Percentiles rank a stretch among this genome's conserved stretches.
Conservation (phyloP, 2,113 vertebrate genomes). For the Glaucidium brasilianum region DNA sequence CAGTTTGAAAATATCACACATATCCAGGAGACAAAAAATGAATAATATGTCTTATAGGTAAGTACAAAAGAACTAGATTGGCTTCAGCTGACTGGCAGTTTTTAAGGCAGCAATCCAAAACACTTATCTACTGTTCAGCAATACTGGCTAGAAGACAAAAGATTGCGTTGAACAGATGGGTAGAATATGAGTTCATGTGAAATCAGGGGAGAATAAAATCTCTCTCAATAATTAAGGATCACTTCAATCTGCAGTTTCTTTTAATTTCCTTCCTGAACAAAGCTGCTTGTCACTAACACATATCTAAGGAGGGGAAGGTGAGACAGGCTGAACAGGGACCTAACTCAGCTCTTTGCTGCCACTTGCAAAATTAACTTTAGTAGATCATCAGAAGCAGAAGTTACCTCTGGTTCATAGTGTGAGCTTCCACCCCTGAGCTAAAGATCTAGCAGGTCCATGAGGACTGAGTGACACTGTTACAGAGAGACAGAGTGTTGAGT, state of each 20-base stretch:
- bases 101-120: background rate
- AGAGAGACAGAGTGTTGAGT: background rate
- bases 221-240: conserved; percentile 22
- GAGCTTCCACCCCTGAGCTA: background rate
- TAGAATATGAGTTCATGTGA: background rate
- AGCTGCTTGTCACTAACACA: background rate
- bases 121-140: background rate
- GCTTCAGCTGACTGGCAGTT: background rate
- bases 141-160: background rate
- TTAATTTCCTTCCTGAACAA: background rate
- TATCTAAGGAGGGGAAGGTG: background rate
- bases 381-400: background rate
- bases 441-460: background rate
- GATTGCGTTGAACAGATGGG: background rate
- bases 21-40: background rate
- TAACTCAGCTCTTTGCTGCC: background rate
- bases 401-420: background rate
- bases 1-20: background rate
- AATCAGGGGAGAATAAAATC: conserved; percentile 24
- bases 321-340: background rate
- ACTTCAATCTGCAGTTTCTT: background rate
- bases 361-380: background rate
- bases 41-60: background rate
- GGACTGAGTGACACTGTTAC: background rate
- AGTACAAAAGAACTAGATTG: background rate